Evolutionary conservation across 2,113 vertebrate species (phyloP).

Genomic region (Blennius ocellaris): DNA sequence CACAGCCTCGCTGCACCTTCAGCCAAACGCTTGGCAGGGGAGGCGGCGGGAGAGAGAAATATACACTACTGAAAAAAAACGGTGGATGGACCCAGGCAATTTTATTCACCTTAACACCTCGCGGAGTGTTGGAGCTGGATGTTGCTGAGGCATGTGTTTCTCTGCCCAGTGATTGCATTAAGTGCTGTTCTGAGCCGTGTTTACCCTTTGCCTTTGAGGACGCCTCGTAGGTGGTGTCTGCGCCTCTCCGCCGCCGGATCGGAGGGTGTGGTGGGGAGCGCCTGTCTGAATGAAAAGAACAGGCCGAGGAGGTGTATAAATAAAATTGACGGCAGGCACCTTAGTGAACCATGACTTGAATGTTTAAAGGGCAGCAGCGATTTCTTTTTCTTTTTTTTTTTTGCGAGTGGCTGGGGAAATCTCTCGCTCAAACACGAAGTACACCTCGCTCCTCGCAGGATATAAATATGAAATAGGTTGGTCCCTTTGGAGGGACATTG

Average conservation of each 20-base stretch:
- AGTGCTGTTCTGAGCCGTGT: constrained; percentile 63
- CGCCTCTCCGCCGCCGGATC: constrained; percentile 48
- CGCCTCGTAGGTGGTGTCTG: constrained; percentile 60
- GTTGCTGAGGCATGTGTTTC: constrained; percentile 76
- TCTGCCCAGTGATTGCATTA: constrained; percentile 68
- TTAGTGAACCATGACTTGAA: constrained; percentile 81
- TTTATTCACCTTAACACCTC: constrained; percentile 68
- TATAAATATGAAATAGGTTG: constrained; percentile 77
- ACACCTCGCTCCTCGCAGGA: constrained; percentile 54
- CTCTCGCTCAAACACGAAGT: constrained; percentile 59
- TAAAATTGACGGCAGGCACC: constrained; percentile 83
- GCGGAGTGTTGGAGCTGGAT: constrained; percentile 31
- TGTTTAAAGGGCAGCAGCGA: constrained; percentile 74
- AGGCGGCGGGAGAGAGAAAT: constrained; percentile 14
- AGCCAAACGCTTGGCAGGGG: constrained; percentile 2
- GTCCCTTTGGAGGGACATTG: constrained; percentile 54
- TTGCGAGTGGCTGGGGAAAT: constrained; percentile 75
- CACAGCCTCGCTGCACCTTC: constrained; percentile 42
- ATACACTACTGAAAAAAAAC: neutral
- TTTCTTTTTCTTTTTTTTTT: constrained; percentile 35
- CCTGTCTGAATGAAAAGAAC: constrained; percentile 77
- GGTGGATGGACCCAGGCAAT: constrained; percentile 33
- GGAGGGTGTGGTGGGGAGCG: constrained; percentile 42
- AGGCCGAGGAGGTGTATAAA: constrained; percentile 79
- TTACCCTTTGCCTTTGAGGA: constrained; percentile 68